These are phyloP conservation scores for Barbus barbus DNA, from an alignment of 2,113 vertebrate genomes.

Conservation along the genomic window DNA sequence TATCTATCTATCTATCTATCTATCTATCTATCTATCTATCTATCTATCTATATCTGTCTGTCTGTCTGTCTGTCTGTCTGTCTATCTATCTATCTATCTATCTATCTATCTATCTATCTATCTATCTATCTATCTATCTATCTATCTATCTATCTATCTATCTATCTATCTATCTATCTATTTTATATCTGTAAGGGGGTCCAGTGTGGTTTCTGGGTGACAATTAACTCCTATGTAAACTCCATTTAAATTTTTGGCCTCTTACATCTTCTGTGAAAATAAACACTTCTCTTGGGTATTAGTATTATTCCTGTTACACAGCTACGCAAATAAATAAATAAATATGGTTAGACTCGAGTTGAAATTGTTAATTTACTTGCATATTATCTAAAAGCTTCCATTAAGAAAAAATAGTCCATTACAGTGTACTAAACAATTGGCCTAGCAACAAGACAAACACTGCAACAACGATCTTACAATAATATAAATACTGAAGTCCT, in stretches of 20 bases:
- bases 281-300: neutral
- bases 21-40: neutral
- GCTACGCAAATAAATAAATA: neutral
- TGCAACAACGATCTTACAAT: too few relatives aligned
- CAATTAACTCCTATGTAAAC: neutral
- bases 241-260: neutral
- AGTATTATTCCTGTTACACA: neutral
- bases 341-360: neutral
- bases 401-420: neutral
- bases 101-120: slow-evolving; percentile 1
- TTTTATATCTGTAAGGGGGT: slow-evolving; percentile 1
- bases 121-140: neutral
- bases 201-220: slow-evolving; percentile 27
- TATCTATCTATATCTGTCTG: neutral
- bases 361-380: neutral
- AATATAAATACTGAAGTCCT: too few relatives aligned
- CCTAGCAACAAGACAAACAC: neutral
- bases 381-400: neutral
- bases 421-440: neutral
- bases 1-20: neutral
- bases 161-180: neutral
- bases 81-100: neutral
- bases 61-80: neutral
- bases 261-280: neutral
- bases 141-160: neutral